These are phyloP conservation scores for Parapristionchus giblindavisi DNA, from an alignment of 2,888 invertebrate species.

Conservation along the genomic window DNA sequence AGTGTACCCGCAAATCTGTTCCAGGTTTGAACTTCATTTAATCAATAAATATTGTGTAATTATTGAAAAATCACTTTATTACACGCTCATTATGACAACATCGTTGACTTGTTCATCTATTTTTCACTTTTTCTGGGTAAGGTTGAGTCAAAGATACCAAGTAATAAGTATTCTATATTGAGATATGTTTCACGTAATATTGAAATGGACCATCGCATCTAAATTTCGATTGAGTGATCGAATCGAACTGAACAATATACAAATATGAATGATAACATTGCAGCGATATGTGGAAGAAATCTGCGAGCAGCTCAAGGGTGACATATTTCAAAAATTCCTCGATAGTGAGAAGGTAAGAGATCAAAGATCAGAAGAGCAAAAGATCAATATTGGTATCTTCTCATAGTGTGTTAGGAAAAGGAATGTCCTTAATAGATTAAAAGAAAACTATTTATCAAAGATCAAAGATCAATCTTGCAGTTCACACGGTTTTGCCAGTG, in stretches of 20 bases:
- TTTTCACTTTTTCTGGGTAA: too few species aligned
- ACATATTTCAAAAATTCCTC: constrained; percentile 96
- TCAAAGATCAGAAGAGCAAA: not conserved
- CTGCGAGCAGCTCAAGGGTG: constrained; percentile 93
- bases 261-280: constrained; percentile 71
- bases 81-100: too few species aligned
- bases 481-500: constrained; percentile 99
- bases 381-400: not conserved
- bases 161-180: too few species aligned
- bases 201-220: not conserved
- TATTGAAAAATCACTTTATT: too few species aligned
- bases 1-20: constrained; percentile 96
- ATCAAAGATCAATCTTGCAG: constrained; percentile 59
- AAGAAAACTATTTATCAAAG: too few species aligned
- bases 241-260: not conserved
- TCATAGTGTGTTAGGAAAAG: too few species aligned
- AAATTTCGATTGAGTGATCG: not conserved
- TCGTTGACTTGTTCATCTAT: too few species aligned
- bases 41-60: too few species aligned
- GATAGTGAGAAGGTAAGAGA: constrained; percentile 81
- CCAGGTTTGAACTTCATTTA: constrained; percentile 79
- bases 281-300: constrained; percentile 99
- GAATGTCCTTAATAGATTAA: too few species aligned
- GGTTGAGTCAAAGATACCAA: too few species aligned
- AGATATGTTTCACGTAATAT: too few species aligned